Evolutionary conservation across 2,888 invertebrate species (phyloP).

Genomic region (Apantesis nais): DNA sequence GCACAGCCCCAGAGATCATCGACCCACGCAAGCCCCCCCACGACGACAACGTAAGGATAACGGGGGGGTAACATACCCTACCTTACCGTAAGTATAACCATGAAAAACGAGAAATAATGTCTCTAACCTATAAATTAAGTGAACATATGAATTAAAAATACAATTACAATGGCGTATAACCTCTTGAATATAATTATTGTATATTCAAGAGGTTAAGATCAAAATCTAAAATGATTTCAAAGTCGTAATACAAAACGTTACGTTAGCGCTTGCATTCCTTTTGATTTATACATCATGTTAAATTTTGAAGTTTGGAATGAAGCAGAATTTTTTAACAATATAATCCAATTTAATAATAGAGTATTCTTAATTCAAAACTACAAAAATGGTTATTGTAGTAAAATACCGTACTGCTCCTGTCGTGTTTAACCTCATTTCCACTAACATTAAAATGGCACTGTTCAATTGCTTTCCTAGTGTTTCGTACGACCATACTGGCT

Average conservation of each 20-base stretch:
- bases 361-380: background rate
- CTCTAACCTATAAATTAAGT: too few species aligned
- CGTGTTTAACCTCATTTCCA: conserved; percentile 27
- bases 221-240: background rate
- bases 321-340: background rate
- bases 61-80: too few species aligned
- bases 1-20: too few species aligned
- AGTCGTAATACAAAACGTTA: background rate
- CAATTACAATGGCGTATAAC: too few species aligned
- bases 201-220: background rate
- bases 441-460: conserved; percentile 52
- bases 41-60: too few species aligned
- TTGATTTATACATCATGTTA: background rate
- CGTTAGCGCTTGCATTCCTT: background rate
- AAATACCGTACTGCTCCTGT: conserved; percentile 3
- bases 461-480: conserved; percentile 55
- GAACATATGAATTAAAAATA: too few species aligned
- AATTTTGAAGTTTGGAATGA: background rate
- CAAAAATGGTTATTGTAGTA: background rate
- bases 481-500: conserved; percentile 41
- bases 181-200: too few species aligned
- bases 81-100: too few species aligned
- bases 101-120: too few species aligned
- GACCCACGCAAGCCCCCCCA: too few species aligned
- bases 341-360: background rate